phyloP scores from a whole-genome alignment of 2,888 invertebrate species.

The Tipula helvola region DNA sequence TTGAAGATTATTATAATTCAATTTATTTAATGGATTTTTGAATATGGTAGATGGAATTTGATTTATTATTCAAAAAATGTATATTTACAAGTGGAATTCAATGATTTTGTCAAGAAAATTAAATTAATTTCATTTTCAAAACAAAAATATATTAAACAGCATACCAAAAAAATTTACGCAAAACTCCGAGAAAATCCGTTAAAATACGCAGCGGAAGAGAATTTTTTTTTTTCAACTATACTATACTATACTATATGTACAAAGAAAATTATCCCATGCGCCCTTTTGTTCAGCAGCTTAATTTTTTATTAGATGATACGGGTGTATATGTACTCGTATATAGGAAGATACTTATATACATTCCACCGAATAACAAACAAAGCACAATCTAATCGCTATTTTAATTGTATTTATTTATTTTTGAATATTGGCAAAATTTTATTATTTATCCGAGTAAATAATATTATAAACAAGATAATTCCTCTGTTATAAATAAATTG shows the following conservation, averaged over 20 bases:
- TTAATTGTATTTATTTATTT: background rate
- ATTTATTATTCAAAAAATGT: conserved; percentile 4
- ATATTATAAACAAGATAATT: background rate
- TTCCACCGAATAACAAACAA: background rate
- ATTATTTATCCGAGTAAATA: background rate
- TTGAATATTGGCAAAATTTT: background rate
- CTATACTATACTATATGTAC: too few relatives aligned
- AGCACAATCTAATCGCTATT: background rate
- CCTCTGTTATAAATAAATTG: background rate
- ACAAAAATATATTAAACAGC: background rate
- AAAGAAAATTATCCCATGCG: background rate
- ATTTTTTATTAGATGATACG: background rate
- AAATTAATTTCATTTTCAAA: background rate
- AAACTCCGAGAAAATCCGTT: background rate
- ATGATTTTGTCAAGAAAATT: background rate
- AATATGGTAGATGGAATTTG: background rate
- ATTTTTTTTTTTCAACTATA: background rate
- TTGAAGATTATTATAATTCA: background rate
- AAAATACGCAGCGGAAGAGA: background rate
- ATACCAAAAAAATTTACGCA: background rate
- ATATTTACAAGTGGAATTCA: background rate
- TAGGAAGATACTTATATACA: background rate
- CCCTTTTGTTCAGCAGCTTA: background rate
- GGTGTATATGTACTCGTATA: background rate
- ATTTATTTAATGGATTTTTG: conserved; percentile 4